Percentiles rank a stretch among this genome's conserved stretches.
phyloP scores from a whole-genome alignment of 92 coral and sea anemone genomes.

The Phymanthus crucifer region DNA sequence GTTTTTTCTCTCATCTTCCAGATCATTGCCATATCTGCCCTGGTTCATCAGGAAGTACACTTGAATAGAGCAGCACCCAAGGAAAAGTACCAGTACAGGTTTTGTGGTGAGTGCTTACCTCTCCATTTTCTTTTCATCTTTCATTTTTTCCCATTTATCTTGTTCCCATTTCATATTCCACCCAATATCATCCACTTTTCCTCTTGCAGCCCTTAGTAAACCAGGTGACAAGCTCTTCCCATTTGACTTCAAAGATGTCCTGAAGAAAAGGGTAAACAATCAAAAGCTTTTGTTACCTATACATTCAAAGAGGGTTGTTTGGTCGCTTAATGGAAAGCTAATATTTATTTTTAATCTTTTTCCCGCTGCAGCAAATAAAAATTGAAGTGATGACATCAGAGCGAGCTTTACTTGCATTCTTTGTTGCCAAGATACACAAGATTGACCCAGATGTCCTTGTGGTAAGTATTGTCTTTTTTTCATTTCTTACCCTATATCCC shows the following conservation, averaged over 20 bases:
- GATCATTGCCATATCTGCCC: slow-evolving; percentile 89
- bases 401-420: slow-evolving; percentile 81
- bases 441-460: slow-evolving; percentile 95
- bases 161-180: too few species aligned
- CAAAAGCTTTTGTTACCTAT: background rate
- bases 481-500: background rate
- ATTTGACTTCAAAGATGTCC: slow-evolving; percentile 82
- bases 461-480: too few species aligned
- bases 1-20: slow-evolving; percentile 3
- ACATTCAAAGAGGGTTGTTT: background rate
- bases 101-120: slow-evolving; percentile 67
- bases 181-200: background rate
- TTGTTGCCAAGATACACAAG: slow-evolving; percentile 94
- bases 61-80: slow-evolving; percentile 93
- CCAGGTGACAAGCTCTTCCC: slow-evolving; percentile 93
- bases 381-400: slow-evolving; percentile 91
- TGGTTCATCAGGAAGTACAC: slow-evolving; percentile 84
- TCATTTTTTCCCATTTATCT: background rate
- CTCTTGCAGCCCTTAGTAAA: slow-evolving; percentile 78
- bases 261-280: slow-evolving; percentile 70
- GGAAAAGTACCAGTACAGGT: slow-evolving; percentile 87
- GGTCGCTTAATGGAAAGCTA: background rate
- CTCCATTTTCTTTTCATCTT: background rate
- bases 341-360: background rate
- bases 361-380: slow-evolving; percentile 63